Percentiles rank a stretch among this genome's conserved stretches.
Conservation (phyloP, 1,140 invertebrate genomes). For the Eufriesea mexicana region DNA sequence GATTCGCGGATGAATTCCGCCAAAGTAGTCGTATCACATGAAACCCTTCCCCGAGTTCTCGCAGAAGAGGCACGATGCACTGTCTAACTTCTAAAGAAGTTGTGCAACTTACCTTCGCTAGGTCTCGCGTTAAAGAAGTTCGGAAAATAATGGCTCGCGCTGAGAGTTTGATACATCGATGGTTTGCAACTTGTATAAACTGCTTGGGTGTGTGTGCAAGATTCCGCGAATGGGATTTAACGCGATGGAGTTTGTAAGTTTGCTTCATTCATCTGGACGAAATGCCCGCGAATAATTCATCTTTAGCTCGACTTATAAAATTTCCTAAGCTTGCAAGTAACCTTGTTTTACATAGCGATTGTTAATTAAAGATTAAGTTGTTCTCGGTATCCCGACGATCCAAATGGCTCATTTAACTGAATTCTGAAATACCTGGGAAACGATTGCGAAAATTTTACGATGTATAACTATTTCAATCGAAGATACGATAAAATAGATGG, state of each 20-base stretch:
- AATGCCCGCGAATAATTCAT: neutral
- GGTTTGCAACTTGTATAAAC: neutral
- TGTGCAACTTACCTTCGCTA: conserved; percentile 15
- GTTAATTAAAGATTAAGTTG: too few relatives aligned
- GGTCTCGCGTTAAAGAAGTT: conserved; percentile 22
- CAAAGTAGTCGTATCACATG: conserved; percentile 21
- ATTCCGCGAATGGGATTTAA: neutral
- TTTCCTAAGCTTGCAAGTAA: too few relatives aligned
- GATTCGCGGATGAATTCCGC: conserved; percentile 20
- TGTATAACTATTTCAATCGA: too few relatives aligned
- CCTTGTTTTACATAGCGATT: too few relatives aligned
- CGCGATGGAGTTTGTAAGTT: neutral
- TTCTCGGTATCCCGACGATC: too few relatives aligned
- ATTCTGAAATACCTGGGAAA: too few relatives aligned
- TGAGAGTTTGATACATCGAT: conserved; percentile 5
- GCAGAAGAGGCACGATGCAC: neutral
- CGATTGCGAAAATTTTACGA: too few relatives aligned
- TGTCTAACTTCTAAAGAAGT: conserved; percentile 29
- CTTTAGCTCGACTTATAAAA: too few relatives aligned
- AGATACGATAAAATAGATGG: too few relatives aligned
- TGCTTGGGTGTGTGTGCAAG: too few relatives aligned
- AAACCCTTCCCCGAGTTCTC: conserved; percentile 24
- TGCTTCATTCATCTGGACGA: neutral
- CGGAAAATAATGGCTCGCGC: conserved; percentile 15
- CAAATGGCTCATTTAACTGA: too few relatives aligned